Evolutionary conservation across 1,140 invertebrate genomes (phyloP).

Genomic region (Belonocnema kinseyi): DNA sequence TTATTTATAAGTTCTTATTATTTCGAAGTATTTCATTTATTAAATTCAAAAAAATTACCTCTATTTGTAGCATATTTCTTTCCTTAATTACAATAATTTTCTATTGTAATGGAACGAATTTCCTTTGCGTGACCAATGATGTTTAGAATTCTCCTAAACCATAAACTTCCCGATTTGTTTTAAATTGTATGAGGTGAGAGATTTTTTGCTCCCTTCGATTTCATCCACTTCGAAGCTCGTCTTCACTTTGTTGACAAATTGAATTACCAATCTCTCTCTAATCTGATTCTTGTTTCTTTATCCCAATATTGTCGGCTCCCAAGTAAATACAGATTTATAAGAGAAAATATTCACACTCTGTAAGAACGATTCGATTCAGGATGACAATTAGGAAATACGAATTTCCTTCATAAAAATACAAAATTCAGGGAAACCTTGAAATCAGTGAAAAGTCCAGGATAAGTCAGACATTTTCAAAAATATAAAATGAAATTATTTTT

Average conservation of each 20-base stretch:
- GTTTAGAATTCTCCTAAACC: neutral
- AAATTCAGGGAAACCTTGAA: too few relatives aligned
- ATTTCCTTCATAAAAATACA: too few relatives aligned
- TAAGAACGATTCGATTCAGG: neutral
- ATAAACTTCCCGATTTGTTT: conserved; percentile 19
- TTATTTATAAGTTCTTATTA: too few relatives aligned
- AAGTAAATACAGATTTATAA: neutral
- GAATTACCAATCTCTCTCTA: conserved; percentile 9
- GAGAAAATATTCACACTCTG: neutral
- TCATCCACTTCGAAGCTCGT: neutral
- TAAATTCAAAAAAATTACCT: too few relatives aligned
- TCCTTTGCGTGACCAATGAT: conserved; percentile 14
- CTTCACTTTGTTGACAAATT: conserved; percentile 25
- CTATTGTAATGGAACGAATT: neutral
- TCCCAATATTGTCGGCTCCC: conserved; percentile 8
- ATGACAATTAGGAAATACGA: too few relatives aligned
- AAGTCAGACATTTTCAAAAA: neutral
- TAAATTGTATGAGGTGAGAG: conserved; percentile 7
- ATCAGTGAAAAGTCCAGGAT: too few relatives aligned
- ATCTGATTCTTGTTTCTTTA: neutral
- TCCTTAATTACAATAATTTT: too few relatives aligned
- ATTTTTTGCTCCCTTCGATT: conserved; percentile 24
- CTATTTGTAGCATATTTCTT: too few relatives aligned
- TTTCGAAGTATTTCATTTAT: too few relatives aligned
- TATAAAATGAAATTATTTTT: too few relatives aligned